Evolutionary conservation across 2,797 vertebrate species (phyloP), one percentile per base, ranked within the genome.

Genomic region (Gephyroberyx darwinii): DNA sequence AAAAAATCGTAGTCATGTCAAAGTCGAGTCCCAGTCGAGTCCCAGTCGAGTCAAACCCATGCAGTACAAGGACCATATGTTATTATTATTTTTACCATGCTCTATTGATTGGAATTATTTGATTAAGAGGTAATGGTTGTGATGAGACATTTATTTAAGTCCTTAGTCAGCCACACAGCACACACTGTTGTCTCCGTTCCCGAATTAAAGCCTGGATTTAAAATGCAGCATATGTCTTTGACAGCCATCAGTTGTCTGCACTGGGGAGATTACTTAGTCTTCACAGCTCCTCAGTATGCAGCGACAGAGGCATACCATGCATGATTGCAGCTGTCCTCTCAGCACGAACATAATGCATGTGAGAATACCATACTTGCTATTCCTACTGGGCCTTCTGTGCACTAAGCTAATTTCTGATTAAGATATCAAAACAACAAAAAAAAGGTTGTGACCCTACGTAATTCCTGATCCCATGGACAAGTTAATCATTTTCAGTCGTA

Each of bases 321-420:
- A 82, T 76, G 69, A 77, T 74, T 53, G 70, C 86, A 79, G 78
- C 84, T 77, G 82, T 78, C 59, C 48, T 70, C 64, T 69, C 51
- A 76, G 60, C 70, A 50, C 31, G 66, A 39, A 20, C 77, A 79
- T 77, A 80, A 81, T 71, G 77, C 69, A 71, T 62, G 67, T 33
- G 20, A 53, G 52, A 69, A 73, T 69, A 20, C 52, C 20, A 39
- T 55, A 31, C 26, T 50, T 31, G 20, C 43, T 48, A 12, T 33
- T 66, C 56, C 65, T 57, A n/a, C n/a, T 17, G 12, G 55, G 56
- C 22, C 56, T 13, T 39, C 64, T 43, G 63, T 26, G 45, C 7
- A 45, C 45, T 71, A 57, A 10, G 58, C 33, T 47, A 67, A 71
- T 65, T 77, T 73, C 43, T 65, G 65, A 76, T 72, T 20, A 51